phyloP scores from a whole-genome alignment of 2,797 vertebrate genomes.

The Acipenser ruthenus region DNA sequence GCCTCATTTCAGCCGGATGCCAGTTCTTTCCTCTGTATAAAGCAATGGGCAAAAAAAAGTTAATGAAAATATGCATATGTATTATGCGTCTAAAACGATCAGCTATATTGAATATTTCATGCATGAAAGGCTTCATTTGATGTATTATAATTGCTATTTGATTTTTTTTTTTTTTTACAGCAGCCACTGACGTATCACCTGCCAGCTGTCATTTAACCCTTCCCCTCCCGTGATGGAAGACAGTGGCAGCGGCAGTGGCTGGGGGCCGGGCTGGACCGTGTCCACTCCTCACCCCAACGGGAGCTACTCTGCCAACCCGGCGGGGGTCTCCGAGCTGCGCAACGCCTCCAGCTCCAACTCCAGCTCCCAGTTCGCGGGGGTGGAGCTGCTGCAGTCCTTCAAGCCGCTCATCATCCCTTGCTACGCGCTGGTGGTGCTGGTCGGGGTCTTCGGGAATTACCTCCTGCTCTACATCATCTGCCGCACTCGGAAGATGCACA shows the following conservation, averaged over 20 bases:
- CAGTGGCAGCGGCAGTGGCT: constrained; percentile 39
- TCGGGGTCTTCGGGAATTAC: constrained; percentile 76
- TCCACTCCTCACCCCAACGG: constrained; percentile 16
- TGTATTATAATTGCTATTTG: background rate
- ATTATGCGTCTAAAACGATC: no score
- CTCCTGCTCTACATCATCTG: constrained; percentile 80
- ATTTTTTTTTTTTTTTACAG: constrained; percentile 16
- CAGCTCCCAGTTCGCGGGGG: constrained; percentile 64
- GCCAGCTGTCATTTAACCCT: background rate
- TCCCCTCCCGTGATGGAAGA: constrained; percentile 45
- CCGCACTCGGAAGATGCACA: constrained; percentile 80
- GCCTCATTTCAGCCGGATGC: no score
- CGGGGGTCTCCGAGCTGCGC: constrained; percentile 48
- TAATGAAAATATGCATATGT: no score
- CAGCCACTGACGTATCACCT: no score
- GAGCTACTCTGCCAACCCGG: no score
- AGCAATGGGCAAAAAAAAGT: no score
- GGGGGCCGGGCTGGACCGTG: constrained; percentile 31
- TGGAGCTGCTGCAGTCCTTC: constrained; percentile 77
- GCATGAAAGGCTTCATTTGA: no score
- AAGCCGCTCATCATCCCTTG: constrained; percentile 79
- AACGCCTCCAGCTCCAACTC: constrained; percentile 49
- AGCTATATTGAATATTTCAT: no score
- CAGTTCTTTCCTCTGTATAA: no score
- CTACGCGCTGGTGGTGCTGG: constrained; percentile 69